Conservation (phyloP, 2,113 vertebrate species). For the Gymnorhina tibicen region DNA sequence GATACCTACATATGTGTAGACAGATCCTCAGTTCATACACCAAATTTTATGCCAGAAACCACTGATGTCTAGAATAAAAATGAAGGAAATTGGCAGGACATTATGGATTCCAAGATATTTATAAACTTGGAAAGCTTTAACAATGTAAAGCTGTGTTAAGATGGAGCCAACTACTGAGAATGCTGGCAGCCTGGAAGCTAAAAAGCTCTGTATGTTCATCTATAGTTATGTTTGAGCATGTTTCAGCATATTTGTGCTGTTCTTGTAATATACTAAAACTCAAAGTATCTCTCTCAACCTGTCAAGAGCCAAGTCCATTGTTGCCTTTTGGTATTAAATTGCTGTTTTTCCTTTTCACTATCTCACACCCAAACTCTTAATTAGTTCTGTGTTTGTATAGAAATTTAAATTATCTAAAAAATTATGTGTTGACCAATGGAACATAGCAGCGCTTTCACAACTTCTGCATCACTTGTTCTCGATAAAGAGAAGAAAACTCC, state of each 20-base stretch:
- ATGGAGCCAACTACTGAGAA: slow-evolving; percentile 53
- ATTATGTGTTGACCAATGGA: not conserved
- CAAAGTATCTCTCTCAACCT: slow-evolving; percentile 1
- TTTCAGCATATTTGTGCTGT: slow-evolving; percentile 58
- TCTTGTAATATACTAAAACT: slow-evolving; percentile 43
- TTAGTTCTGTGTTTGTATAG: not conserved
- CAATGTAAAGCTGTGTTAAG: slow-evolving; percentile 59
- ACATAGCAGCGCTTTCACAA: not conserved
- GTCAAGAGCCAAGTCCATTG: slow-evolving; percentile 13
- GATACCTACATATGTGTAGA: slow-evolving; percentile 51
- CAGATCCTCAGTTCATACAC: slow-evolving; percentile 50
- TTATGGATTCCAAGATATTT: slow-evolving; percentile 63
- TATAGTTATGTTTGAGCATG: slow-evolving; percentile 62
- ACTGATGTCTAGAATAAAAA: slow-evolving; percentile 49
- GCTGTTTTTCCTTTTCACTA: not conserved
- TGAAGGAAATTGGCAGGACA: slow-evolving; percentile 63
- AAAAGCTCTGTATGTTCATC: slow-evolving; percentile 51
- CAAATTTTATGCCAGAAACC: slow-evolving; percentile 29
- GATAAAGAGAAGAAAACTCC: not conserved
- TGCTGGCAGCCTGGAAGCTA: slow-evolving; percentile 49
- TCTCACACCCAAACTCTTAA: not conserved
- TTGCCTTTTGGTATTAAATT: slow-evolving; percentile 14
- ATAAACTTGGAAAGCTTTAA: slow-evolving; percentile 67
- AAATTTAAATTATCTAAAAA: not conserved
- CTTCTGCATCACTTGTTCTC: not conserved